A percentile compares a stretch with the other conserved stretches of the same genome.
Evolutionary conservation across 2,888 invertebrate species (phyloP).

Genomic region (Heliothis peltigera): DNA sequence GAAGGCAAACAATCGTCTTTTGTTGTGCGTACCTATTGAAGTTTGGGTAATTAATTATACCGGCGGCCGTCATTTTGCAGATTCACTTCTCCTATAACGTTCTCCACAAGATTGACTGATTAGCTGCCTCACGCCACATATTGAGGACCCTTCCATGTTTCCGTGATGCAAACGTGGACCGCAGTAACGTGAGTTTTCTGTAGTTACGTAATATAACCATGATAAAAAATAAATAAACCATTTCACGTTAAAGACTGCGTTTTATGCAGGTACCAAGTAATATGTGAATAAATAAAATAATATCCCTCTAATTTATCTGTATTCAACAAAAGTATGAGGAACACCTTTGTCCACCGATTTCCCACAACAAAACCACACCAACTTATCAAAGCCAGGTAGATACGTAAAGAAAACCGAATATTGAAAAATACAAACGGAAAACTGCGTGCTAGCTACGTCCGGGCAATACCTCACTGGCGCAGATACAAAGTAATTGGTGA

Average conservation of each 20-base stretch:
- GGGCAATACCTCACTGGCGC: conserved; percentile 72
- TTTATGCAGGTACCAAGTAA: too few species aligned
- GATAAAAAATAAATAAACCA: too few species aligned
- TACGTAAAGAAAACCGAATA: conserved; percentile 64
- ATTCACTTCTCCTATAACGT: conserved; percentile 78
- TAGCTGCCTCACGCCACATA: conserved; percentile 65
- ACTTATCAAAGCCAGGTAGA: conserved; percentile 35
- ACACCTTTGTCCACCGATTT: background rate
- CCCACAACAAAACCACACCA: conserved; percentile 27
- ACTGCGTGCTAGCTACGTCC: conserved; percentile 61
- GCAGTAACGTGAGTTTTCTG: conserved; percentile 32
- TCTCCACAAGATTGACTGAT: conserved; percentile 78
- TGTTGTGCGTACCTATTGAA: conserved; percentile 84
- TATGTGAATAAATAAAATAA: too few species aligned
- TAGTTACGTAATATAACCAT: conserved; percentile 7
- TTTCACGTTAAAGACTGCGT: too few species aligned
- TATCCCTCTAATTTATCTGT: background rate
- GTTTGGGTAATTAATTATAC: conserved; percentile 86
- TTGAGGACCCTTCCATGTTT: conserved; percentile 41
- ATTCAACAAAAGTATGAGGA: background rate
- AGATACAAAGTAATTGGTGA: conserved; percentile 82
- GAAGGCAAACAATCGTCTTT: conserved; percentile 87
- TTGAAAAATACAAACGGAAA: conserved; percentile 69
- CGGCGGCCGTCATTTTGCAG: conserved; percentile 81
- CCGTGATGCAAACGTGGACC: conserved; percentile 24